Evolutionary conservation across 1,140 invertebrate species (phyloP).

Genomic region (Procambarus clarkii): DNA sequence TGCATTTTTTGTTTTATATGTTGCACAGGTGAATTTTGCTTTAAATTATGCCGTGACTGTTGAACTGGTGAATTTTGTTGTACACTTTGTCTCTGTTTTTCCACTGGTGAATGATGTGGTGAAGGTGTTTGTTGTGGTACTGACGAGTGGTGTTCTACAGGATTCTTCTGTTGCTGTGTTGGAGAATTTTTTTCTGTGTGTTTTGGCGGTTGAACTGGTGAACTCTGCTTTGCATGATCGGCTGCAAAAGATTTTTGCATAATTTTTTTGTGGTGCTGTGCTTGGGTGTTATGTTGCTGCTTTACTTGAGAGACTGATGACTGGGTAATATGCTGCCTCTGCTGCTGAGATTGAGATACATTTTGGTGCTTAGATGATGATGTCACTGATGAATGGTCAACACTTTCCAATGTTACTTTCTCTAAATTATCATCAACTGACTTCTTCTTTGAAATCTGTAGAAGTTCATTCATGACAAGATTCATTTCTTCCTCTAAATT

Average conservation of each 20-base stretch:
- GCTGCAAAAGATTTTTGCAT: background rate
- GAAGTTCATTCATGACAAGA: conserved; percentile 71
- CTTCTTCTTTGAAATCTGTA: conserved; percentile 70
- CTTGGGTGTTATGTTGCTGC: conserved; percentile 13
- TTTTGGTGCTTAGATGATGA: background rate
- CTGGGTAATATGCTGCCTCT: background rate
- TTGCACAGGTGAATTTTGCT: conserved; percentile 19
- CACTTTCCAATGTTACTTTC: background rate
- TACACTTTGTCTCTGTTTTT: conserved; percentile 5
- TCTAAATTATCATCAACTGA: conserved; percentile 46
- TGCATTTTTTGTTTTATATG: background rate
- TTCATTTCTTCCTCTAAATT: conserved; percentile 70
- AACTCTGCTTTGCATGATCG: conserved; percentile 22
- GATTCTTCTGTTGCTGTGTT: background rate
- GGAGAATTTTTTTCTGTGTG: conserved; percentile 19
- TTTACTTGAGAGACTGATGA: background rate
- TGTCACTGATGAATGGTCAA: background rate
- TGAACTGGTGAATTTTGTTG: conserved; percentile 6
- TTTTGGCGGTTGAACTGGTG: background rate
- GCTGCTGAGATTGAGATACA: background rate
- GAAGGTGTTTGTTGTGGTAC: background rate
- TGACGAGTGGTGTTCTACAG: conserved; percentile 24
- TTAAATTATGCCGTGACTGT: background rate
- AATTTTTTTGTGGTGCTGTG: conserved; percentile 14
- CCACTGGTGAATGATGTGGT: conserved; percentile 13